Evolutionary conservation across 2,888 invertebrate genomes (phyloP).

Genomic region (Tanaodytes sp.): DNA sequence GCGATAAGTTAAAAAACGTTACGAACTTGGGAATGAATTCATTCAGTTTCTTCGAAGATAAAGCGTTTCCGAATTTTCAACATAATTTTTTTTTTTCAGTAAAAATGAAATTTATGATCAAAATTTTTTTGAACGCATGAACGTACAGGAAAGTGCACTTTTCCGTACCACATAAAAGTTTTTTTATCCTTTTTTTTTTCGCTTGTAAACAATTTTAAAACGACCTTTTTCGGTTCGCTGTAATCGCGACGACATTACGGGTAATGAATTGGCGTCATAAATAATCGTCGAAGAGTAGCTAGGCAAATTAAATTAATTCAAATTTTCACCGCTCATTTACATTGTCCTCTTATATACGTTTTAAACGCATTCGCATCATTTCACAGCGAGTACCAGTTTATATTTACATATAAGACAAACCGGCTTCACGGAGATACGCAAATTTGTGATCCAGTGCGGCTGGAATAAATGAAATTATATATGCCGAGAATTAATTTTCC

Average conservation of each 20-base stretch:
- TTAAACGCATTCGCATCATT: slow-evolving; percentile 33
- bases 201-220: too few relatives aligned
- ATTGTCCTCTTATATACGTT: slow-evolving; percentile 40
- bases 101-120: too few relatives aligned
- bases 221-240: too few relatives aligned
- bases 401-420: slow-evolving; percentile 53
- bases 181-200: too few relatives aligned
- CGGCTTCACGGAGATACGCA: slow-evolving; percentile 48
- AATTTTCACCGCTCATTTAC: slow-evolving; percentile 48
- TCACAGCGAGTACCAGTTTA: slow-evolving; percentile 37
- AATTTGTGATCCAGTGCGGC: slow-evolving; percentile 47
- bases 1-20: too few relatives aligned
- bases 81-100: too few relatives aligned
- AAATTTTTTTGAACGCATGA: too few relatives aligned
- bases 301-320: slow-evolving; percentile 43
- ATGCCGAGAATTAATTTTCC: slow-evolving; percentile 59
- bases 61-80: too few relatives aligned
- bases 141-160: too few relatives aligned
- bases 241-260: slow-evolving; percentile 29
- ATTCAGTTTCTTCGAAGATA: too few relatives aligned
- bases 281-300: slow-evolving; percentile 27
- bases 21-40: too few relatives aligned
- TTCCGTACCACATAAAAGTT: too few relatives aligned
- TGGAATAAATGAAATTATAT: slow-evolving; percentile 59
- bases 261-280: slow-evolving; percentile 32